phyloP scores from a whole-genome alignment of 2,888 invertebrate species.

The Flabesymbios commensalis region DNA sequence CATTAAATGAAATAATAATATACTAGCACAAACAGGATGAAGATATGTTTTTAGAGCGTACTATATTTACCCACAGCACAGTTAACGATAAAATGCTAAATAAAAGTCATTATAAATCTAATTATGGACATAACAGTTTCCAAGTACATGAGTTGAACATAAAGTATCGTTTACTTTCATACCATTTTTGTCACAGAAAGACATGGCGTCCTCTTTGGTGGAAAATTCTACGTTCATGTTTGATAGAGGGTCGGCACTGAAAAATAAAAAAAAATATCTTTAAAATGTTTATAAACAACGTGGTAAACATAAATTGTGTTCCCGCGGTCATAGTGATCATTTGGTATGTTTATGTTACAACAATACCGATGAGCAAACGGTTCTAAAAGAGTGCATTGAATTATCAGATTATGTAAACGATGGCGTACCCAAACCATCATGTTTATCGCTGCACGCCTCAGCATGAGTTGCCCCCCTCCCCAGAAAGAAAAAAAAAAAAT shows the following conservation, averaged over 20 bases:
- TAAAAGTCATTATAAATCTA: too few relatives aligned
- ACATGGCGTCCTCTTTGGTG: slow-evolving; percentile 79
- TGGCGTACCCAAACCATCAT: not conserved
- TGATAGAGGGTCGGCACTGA: slow-evolving; percentile 90
- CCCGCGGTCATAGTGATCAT: not conserved
- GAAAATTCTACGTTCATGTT: slow-evolving; percentile 75
- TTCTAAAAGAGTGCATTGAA: not conserved
- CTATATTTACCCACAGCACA: too few relatives aligned
- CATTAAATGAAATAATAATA: too few relatives aligned
- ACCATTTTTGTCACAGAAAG: slow-evolving; percentile 89
- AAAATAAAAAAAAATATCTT: not conserved
- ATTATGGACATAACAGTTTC: too few relatives aligned
- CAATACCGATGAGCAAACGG: not conserved
- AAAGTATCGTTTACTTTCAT: too few relatives aligned
- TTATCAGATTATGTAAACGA: not conserved
- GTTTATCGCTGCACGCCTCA: not conserved
- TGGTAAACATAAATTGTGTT: not conserved
- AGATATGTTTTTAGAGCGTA: too few relatives aligned
- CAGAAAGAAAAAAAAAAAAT: too few relatives aligned
- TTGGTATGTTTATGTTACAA: not conserved
- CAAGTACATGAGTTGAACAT: too few relatives aligned
- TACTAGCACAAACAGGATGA: too few relatives aligned
- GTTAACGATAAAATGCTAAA: too few relatives aligned
- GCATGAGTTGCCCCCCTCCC: not conserved
- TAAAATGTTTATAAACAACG: not conserved